phyloP scores from a whole-genome alignment of 2,113 vertebrate genomes.

The Etheostoma spectabile region DNA sequence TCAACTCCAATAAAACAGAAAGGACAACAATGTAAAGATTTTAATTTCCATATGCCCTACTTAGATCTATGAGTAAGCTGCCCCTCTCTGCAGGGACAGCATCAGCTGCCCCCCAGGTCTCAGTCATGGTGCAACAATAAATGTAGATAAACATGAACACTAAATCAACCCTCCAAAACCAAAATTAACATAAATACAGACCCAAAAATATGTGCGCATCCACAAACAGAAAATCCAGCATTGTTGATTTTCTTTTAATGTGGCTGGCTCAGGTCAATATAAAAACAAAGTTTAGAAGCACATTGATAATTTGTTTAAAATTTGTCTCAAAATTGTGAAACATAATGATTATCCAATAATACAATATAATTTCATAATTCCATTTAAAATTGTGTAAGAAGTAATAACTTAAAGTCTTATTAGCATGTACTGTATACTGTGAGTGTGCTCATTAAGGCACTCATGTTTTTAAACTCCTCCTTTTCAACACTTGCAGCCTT shows the following conservation, averaged over 20 bases:
- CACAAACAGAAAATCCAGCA: background rate
- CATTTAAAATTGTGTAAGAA: background rate
- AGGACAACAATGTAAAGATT: no score
- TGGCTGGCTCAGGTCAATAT: background rate
- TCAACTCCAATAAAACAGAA: no score
- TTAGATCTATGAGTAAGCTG: no score
- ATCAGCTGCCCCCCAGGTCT: no score
- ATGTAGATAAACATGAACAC: no score
- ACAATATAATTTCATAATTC: background rate
- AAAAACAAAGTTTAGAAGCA: background rate
- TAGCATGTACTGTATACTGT: conserved; percentile 36
- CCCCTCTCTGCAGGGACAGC: no score
- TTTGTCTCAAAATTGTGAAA: background rate
- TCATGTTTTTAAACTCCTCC: conserved; percentile 68
- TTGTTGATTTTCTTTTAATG: background rate
- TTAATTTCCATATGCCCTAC: no score
- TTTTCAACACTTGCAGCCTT: conserved; percentile 24
- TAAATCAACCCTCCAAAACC: no score
- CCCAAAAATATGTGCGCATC: background rate
- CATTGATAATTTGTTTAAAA: background rate
- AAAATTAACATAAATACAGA: no score
- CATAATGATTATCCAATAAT: background rate
- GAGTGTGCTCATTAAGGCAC: conserved; percentile 59
- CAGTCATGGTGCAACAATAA: no score
- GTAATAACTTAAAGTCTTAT: conserved; percentile 12